A percentile compares a stretch with the other conserved stretches of the same genome.
phyloP scores from a whole-genome alignment of 2,113 vertebrate genomes.

The Cephalophus harveyi region DNA sequence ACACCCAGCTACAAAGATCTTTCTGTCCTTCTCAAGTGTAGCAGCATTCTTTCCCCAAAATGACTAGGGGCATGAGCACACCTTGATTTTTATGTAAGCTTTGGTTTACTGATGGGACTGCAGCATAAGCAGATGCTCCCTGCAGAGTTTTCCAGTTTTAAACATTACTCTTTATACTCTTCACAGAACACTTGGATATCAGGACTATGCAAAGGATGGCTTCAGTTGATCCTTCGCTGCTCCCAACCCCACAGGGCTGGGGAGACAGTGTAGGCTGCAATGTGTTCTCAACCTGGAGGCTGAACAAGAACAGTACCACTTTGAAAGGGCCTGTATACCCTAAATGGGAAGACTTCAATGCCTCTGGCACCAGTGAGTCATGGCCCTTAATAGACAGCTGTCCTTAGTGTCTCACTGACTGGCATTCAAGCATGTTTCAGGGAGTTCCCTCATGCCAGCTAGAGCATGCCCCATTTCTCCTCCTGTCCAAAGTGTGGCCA shows the following conservation, averaged over 20 bases:
- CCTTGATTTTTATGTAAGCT: too few species aligned
- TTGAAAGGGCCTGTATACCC: not conserved
- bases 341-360: not conserved
- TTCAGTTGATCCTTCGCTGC: not conserved
- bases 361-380: not conserved
- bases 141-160: too few species aligned
- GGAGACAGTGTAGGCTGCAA: too few species aligned
- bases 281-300: too few species aligned
- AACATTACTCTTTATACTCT: not conserved
- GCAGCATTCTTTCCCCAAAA: too few species aligned
- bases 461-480: not conserved
- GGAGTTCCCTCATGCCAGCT: not conserved
- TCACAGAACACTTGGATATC: not conserved
- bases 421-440: not conserved
- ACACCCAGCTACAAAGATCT: too few species aligned
- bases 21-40: too few species aligned
- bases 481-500: not conserved
- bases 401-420: not conserved
- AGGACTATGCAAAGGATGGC: not conserved
- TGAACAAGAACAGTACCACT: too few species aligned
- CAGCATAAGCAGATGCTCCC: too few species aligned
- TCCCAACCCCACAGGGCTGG: not conserved
- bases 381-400: not conserved
- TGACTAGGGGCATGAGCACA: too few species aligned
- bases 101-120: too few species aligned